A percentile compares a stretch with the other conserved stretches of the same genome.
phyloP scores from a whole-genome alignment of 2,888 invertebrate species.

The Drosophila nr. perissopoda region DNA sequence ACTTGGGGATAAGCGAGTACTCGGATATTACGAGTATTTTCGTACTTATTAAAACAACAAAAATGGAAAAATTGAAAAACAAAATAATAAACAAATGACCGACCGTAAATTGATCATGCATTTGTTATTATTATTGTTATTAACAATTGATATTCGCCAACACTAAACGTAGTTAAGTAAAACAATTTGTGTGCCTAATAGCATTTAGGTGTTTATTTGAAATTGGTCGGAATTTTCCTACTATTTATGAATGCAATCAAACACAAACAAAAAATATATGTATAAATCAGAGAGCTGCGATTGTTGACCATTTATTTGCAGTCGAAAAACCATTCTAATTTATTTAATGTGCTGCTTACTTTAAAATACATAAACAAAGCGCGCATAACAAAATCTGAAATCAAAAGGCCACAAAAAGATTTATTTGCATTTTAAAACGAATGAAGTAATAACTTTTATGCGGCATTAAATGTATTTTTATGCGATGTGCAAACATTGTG shows the following conservation, averaged over 20 bases:
- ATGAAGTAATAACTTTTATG: slow-evolving; percentile 78
- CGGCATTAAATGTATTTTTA: slow-evolving; percentile 70
- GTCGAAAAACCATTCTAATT: slow-evolving; percentile 44
- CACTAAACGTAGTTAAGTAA: slow-evolving; percentile 10
- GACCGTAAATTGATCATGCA: slow-evolving; percentile 28
- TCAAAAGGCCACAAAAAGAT: slow-evolving; percentile 60
- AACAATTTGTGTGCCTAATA: slow-evolving; percentile 6
- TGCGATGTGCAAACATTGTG: slow-evolving; percentile 68
- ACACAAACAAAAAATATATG: neutral
- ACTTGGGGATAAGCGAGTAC: slow-evolving; percentile 53
- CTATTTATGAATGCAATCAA: slow-evolving; percentile 1
- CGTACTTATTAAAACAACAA: slow-evolving; percentile 66
- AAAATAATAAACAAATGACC: slow-evolving; percentile 10
- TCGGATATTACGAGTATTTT: slow-evolving; percentile 54
- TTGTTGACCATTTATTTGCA: slow-evolving; percentile 7
- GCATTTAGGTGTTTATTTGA: neutral
- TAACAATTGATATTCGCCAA: slow-evolving; percentile 42
- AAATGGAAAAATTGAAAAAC: slow-evolving; percentile 18
- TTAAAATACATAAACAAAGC: slow-evolving; percentile 37
- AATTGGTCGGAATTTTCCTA: neutral
- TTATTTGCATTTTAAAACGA: slow-evolving; percentile 76
- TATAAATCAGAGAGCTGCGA: neutral
- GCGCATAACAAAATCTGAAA: slow-evolving; percentile 23
- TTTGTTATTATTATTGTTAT: slow-evolving; percentile 7
- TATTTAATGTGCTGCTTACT: slow-evolving; percentile 42